Evolutionary conservation across 2,797 vertebrate species (phyloP).

Genomic region (Labroides dimidiatus): DNA sequence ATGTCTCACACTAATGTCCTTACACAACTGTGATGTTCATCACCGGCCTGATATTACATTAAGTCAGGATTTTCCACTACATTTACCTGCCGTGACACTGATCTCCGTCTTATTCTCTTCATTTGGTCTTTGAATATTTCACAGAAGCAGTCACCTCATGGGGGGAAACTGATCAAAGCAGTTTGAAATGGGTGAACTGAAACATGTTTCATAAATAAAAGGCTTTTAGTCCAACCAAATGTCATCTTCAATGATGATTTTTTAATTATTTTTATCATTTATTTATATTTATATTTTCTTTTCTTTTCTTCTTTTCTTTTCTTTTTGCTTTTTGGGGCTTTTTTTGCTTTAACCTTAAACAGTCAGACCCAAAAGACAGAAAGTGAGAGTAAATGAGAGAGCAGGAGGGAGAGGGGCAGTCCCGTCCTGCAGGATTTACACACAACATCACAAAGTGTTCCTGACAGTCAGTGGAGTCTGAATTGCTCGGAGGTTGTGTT

Average conservation of each 20-base stretch:
- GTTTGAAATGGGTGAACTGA: background rate
- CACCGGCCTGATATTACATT: slow-evolving; percentile 41
- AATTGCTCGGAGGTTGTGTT: slow-evolving; percentile 60
- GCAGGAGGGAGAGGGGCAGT: slow-evolving; percentile 53
- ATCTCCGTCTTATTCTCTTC: background rate
- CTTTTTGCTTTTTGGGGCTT: too few species aligned
- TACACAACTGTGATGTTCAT: slow-evolving; percentile 47
- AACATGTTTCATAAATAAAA: background rate
- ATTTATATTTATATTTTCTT: too few species aligned
- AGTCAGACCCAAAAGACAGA: slow-evolving; percentile 40
- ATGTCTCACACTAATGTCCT: slow-evolving; percentile 42
- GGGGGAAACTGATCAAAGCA: background rate
- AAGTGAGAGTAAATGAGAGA: slow-evolving; percentile 26
- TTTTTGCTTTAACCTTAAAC: slow-evolving; percentile 33
- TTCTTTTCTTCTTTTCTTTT: too few species aligned
- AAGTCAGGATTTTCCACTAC: slow-evolving; percentile 12
- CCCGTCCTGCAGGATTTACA: slow-evolving; percentile 67
- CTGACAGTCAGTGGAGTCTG: slow-evolving; percentile 66
- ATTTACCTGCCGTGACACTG: slow-evolving; percentile 12
- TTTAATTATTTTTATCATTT: too few species aligned
- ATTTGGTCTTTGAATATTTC: background rate
- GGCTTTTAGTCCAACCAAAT: slow-evolving; percentile 1
- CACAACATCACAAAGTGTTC: slow-evolving; percentile 58
- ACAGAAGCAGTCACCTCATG: background rate
- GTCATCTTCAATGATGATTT: slow-evolving; percentile 1